These are phyloP conservation scores for Metopolophium dirhodum DNA, from an alignment of 1,140 invertebrate genomes.

Conservation along the genomic window DNA sequence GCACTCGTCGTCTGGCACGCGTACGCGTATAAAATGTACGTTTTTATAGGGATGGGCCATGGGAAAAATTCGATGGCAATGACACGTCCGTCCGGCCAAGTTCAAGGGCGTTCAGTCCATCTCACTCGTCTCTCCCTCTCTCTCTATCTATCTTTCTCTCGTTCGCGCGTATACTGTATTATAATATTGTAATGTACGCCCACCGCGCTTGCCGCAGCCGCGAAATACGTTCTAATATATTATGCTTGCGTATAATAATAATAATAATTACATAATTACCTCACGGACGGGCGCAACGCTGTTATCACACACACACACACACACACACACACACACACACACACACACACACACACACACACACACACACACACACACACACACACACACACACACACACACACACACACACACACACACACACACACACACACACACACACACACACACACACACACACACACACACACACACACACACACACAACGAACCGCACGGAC, in stretches of 20 bases:
- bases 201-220: neutral
- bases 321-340: no score
- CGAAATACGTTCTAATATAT: neutral
- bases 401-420: no score
- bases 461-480: no score
- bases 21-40: neutral
- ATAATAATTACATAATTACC: constrained; percentile 32
- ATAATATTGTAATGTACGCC: neutral
- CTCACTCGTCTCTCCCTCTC: neutral
- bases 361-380: no score
- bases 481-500: neutral
- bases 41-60: constrained; percentile 23
- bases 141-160: neutral
- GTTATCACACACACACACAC: neutral
- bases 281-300: neutral
- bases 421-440: no score
- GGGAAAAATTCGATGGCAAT: constrained; percentile 45
- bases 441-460: no score
- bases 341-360: no score
- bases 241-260: neutral
- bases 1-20: neutral
- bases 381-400: no score
- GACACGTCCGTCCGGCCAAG: constrained; percentile 30
- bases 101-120: constrained; percentile 47
- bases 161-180: neutral